These are phyloP conservation scores for Liparis tanakae DNA, from an alignment of 2,797 vertebrate genomes.

Conservation along the genomic window DNA sequence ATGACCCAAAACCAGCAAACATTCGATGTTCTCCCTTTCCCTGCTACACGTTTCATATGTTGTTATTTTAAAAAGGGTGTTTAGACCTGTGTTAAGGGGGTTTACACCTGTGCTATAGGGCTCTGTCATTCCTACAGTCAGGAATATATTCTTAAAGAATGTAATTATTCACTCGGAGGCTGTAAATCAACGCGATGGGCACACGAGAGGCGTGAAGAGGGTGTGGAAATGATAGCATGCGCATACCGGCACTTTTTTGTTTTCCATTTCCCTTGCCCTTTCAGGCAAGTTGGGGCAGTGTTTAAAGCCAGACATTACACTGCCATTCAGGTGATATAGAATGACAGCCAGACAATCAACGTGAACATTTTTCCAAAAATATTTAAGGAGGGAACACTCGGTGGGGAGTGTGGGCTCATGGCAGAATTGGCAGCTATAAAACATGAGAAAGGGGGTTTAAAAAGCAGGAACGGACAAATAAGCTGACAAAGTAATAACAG, in stretches of 20 bases:
- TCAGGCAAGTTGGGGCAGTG: slow-evolving; percentile 70
- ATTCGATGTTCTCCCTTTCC: background rate
- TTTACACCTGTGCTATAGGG: background rate
- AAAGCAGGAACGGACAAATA: slow-evolving; percentile 62
- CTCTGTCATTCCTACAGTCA: slow-evolving; percentile 38
- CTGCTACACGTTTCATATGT: slow-evolving; percentile 1
- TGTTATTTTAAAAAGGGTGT: slow-evolving; percentile 1
- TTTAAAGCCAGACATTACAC: slow-evolving; percentile 74
- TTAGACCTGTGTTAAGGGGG: background rate
- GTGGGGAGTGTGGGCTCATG: slow-evolving; percentile 49
- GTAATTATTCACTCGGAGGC: slow-evolving; percentile 44
- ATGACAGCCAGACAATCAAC: slow-evolving; percentile 72
- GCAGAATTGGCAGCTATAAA: slow-evolving; percentile 56
- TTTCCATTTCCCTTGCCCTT: slow-evolving; percentile 43
- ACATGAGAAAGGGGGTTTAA: slow-evolving; percentile 32
- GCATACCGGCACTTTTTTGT: slow-evolving; percentile 55
- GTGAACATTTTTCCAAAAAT: slow-evolving; percentile 80
- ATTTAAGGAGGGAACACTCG: slow-evolving; percentile 70
- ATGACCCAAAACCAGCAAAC: background rate
- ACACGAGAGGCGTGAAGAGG: slow-evolving; percentile 30
- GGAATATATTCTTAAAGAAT: slow-evolving; percentile 54
- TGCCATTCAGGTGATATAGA: slow-evolving; percentile 67
- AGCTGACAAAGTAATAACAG: slow-evolving; percentile 71
- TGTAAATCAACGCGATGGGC: slow-evolving; percentile 59
- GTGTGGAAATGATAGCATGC: slow-evolving; percentile 44